A percentile compares a stretch with the other conserved stretches of the same genome.
Evolutionary conservation across 1,140 invertebrate species (phyloP).

Genomic region (Scaptomyza pallida): DNA sequence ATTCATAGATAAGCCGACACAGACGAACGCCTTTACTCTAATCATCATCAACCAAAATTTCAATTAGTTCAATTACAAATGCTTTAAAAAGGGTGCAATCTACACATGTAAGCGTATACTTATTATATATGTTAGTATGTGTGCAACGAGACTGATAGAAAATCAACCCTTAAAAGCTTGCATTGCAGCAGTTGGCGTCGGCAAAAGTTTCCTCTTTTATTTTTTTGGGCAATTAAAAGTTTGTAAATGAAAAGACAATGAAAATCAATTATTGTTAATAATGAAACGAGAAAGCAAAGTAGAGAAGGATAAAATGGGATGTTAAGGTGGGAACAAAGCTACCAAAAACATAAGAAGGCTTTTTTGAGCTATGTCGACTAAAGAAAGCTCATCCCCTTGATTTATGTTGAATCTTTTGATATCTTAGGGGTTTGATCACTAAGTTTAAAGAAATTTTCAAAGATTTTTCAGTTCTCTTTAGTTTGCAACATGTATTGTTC

Average conservation of each 20-base stretch:
- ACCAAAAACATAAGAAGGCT: too few relatives aligned
- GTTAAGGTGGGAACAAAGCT: too few relatives aligned
- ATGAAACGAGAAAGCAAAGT: constrained; percentile 27
- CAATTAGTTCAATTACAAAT: constrained; percentile 73
- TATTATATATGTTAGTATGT: neutral
- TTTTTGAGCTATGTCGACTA: too few relatives aligned
- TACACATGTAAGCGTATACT: too few relatives aligned
- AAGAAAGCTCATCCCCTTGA: too few relatives aligned
- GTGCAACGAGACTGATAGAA: constrained; percentile 10
- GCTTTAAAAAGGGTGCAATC: constrained; percentile 36
- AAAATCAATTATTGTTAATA: constrained; percentile 78
- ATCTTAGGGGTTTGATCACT: too few relatives aligned
- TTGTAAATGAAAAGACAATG: constrained; percentile 65
- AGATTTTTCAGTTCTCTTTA: too few relatives aligned
- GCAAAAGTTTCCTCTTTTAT: constrained; percentile 40
- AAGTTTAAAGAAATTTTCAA: too few relatives aligned
- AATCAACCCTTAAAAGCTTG: constrained; percentile 54
- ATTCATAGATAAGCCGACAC: constrained; percentile 29
- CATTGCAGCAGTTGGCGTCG: too few relatives aligned
- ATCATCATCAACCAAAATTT: constrained; percentile 42
- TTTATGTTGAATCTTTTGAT: too few relatives aligned
- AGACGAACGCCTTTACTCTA: constrained; percentile 9
- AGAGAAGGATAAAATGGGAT: constrained; percentile 4
- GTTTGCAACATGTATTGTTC: too few relatives aligned
- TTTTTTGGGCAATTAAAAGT: constrained; percentile 74